Evolutionary conservation across 2,888 invertebrate species (phyloP), one percentile per base, ranked within the genome.

Genomic region (Caenorhabditis imperialis): DNA sequence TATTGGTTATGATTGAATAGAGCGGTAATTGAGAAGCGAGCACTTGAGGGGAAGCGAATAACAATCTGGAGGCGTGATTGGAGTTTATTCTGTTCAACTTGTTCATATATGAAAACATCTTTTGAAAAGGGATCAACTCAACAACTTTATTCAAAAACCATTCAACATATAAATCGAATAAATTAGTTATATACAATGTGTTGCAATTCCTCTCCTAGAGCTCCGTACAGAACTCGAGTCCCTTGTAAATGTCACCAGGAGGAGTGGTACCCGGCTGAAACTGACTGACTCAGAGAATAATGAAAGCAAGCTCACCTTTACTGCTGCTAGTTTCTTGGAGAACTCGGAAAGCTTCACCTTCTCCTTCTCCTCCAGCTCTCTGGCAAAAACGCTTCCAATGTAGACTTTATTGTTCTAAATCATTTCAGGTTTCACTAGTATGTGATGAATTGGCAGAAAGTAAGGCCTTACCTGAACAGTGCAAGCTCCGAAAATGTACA

Each of bases 371-470:
- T 76, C 81, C 22, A 86, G 69, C 40, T 86, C 84, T 37, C 86
- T 72, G 2, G 86, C 86, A 22, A 81, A 79, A 20, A 78, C 79
- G 22, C 74, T 81, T 12, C 83, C 83, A 45, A 86, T 76, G 75
- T 85, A 86, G 5, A 86, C 82, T 67, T 86, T 86, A 78, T 83
- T 78, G 60, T 86, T 86, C 84, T 85, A 33, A 55, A 70, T 50
- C 16, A 47, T 38, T 4, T 16, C 47, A 6, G n/a, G n/a, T n/a
- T n/a, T n/a, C n/a, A 45, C 2, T 27, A 42, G 38, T 35, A 12
- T 30, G 33, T 1, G 16, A 16, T 38, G 16, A 10, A 14, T 20
- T 3, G 7, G 40, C 23, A 25, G 1, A 18, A 48, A 23, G 54
- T 40, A 54, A 16, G 8, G 5, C 20, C 16, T 20, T 44, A 83